Evolutionary conservation across 2,888 invertebrate genomes (phyloP), one percentile per base, ranked within the genome.

Genomic region (Synanthedon tipuliformis): DNA sequence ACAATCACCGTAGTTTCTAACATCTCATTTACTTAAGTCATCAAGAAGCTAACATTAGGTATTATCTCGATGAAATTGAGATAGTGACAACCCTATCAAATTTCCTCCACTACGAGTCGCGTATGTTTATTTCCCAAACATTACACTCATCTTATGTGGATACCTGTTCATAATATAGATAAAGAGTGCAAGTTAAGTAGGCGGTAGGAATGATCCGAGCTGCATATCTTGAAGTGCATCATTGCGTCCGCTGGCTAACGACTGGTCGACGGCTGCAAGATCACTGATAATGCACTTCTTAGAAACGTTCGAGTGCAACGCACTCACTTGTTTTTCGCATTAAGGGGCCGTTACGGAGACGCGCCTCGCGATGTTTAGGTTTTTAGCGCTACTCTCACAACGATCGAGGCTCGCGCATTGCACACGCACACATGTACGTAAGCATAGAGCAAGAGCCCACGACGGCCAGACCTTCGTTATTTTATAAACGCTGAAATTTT

Each of bases 261-360:
- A 71, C 75, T 66, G 63, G 11, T 49, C 61, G 63, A 63, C 62
- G 70, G 60, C 65, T 64, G 65, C 57, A 50, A 81, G 84, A 83
- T 85, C 64, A 56, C 66, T 73, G 86, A 83, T 82, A 78, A 62
- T 78, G 75, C 73, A 70, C 59, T 85, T 85, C 85, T 77, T 52
- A 73, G 86, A 84, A 86, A 56, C 63, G 50, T 52, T 53, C 54
- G 56, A 71, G 72, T 71, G 68, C 73, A 69, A 59, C 73, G 77
- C 68, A 73, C 77, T 64, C 61, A 57, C 58, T 61, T 57, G 51
- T 55, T 68, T 75, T 77, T 76, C 74, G 70, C 68, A 61, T 49
- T 49, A 18, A n/a, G n/a, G n/a, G n/a, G n/a, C n/a, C n/a, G n/a
- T n/a, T n/a, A n/a, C n/a, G n/a, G n/a, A n/a, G n/a, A n/a, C n/a